Conservation (phyloP, 2,888 invertebrate genomes). For the Conchocele bisecta region DNA sequence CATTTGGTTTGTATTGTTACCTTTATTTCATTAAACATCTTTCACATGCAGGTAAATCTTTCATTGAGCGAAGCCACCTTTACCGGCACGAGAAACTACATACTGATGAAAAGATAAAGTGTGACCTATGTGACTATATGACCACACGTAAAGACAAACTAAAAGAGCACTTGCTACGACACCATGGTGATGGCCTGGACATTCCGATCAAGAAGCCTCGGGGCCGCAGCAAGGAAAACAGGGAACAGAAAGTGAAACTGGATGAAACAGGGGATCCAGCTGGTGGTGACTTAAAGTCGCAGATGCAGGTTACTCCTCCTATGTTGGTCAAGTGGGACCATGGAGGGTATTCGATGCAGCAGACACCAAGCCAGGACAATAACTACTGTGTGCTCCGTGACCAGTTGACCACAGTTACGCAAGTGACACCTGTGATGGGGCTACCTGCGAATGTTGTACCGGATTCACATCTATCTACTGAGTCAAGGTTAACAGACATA, state of each 20-base stretch:
- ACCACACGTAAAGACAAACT: conserved; percentile 87
- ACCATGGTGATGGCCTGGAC: conserved; percentile 83
- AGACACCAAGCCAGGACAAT: conserved; percentile 21
- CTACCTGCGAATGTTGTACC: conserved; percentile 12
- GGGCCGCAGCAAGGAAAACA: conserved; percentile 39
- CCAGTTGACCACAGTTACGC: conserved; percentile 31
- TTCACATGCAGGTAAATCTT: no score
- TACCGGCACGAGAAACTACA: conserved; percentile 88
- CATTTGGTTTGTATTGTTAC: no score
- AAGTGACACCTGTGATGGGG: conserved; percentile 19
- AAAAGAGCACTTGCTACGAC: conserved; percentile 85
- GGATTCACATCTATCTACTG: background rate
- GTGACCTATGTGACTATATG: conserved; percentile 87
- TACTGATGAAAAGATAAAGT: conserved; percentile 86
- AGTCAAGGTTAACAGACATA: conserved; percentile 1
- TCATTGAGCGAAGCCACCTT: conserved; percentile 88
- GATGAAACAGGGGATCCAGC: conserved; percentile 17
- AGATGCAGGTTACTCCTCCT: conserved; percentile 29
- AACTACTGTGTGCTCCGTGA: conserved; percentile 47
- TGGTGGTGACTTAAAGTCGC: no score
- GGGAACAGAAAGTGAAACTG: conserved; percentile 11
- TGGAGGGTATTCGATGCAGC: conserved; percentile 56
- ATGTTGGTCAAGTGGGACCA: conserved; percentile 58
- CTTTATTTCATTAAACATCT: no score
- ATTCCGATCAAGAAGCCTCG: conserved; percentile 68